phyloP scores from a whole-genome alignment of 2,888 invertebrate genomes.

The Polydrusus cervinus region DNA sequence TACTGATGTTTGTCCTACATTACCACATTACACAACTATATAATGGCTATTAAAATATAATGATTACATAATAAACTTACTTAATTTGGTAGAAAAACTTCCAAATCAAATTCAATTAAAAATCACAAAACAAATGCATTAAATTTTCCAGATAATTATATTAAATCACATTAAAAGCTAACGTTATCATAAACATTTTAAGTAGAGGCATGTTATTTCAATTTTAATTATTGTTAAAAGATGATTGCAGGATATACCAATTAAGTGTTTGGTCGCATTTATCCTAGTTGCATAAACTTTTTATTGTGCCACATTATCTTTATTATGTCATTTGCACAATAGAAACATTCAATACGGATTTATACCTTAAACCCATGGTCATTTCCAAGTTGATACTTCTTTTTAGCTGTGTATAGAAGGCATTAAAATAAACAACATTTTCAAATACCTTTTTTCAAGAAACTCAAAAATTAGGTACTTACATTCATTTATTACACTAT shows the following conservation, averaged over 20 bases:
- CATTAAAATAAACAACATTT: too few relatives aligned
- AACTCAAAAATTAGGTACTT: too few relatives aligned
- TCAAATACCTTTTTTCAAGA: too few relatives aligned
- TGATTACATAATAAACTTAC: constrained; percentile 5
- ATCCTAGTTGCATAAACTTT: constrained; percentile 7
- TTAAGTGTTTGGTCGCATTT: not conserved
- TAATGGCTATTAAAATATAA: not conserved
- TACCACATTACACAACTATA: not conserved
- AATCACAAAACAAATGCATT: constrained; percentile 44
- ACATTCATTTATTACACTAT: too few relatives aligned
- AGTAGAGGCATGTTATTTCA: not conserved
- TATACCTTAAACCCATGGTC: too few relatives aligned
- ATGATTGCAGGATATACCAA: constrained; percentile 4
- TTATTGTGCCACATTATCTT: too few relatives aligned
- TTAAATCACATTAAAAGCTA: constrained; percentile 42
- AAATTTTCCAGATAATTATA: constrained; percentile 46
- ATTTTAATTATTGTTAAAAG: constrained; percentile 7
- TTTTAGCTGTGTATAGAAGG: too few relatives aligned
- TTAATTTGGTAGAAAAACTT: not conserved
- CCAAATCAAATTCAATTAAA: constrained; percentile 24
- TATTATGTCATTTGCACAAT: too few relatives aligned
- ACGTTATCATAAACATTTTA: constrained; percentile 19
- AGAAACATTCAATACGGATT: too few relatives aligned
- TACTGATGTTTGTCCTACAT: not conserved
- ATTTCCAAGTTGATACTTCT: too few relatives aligned